These are phyloP conservation scores for Psilopogon haemacephalus DNA, from an alignment of 2,113 vertebrate species.

Conservation along the genomic window DNA sequence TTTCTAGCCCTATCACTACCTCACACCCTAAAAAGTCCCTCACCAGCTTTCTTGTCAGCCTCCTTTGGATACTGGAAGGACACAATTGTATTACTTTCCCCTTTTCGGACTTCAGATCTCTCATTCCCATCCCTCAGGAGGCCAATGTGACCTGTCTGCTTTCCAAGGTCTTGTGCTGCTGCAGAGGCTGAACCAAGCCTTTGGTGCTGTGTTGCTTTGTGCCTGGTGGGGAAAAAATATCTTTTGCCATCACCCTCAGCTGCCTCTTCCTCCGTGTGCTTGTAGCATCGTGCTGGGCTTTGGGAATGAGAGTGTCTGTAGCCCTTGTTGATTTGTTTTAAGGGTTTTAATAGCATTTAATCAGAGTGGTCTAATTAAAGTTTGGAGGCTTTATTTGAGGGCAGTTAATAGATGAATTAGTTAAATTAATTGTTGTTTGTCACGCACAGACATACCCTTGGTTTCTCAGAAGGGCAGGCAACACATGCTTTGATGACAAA, in stretches of 20 bases:
- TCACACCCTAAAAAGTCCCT: too few species aligned
- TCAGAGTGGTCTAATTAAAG: slow-evolving; percentile 48
- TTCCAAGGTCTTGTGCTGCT: neutral
- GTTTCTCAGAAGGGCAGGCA: slow-evolving; percentile 1
- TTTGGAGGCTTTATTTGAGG: slow-evolving; percentile 25
- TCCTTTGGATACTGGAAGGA: too few species aligned
- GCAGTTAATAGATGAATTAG: slow-evolving; percentile 32
- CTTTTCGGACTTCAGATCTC: neutral
- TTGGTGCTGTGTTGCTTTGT: neutral
- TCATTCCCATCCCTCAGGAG: neutral
- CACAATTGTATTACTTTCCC: neutral
- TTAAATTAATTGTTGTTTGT: slow-evolving; percentile 44
- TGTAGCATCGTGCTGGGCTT: neutral
- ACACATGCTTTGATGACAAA: neutral
- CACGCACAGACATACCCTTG: slow-evolving; percentile 3
- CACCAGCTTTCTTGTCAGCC: too few species aligned
- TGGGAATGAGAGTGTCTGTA: neutral
- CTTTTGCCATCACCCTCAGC: neutral
- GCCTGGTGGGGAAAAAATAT: neutral
- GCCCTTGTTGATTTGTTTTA: neutral
- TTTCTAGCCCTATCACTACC: too few species aligned
- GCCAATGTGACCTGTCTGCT: neutral
- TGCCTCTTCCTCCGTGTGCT: neutral
- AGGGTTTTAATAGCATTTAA: slow-evolving; percentile 18
- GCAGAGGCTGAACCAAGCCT: neutral